These are phyloP conservation scores for Urophycis tenuis DNA, from an alignment of 2,797 vertebrate genomes.

Conservation along the genomic window DNA sequence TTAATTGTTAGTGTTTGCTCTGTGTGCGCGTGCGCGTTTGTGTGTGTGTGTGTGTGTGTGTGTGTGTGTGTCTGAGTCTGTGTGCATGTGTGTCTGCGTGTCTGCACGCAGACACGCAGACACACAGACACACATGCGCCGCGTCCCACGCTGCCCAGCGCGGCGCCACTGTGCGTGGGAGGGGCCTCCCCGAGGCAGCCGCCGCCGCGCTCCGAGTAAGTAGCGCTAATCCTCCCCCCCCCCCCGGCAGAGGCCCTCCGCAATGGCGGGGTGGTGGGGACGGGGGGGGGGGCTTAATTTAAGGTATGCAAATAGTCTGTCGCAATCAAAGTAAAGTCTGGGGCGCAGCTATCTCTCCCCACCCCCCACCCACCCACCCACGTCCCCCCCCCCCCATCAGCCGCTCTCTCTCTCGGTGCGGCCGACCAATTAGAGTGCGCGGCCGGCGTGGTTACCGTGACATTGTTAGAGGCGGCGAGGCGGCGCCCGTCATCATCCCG, in stretches of 20 bases:
- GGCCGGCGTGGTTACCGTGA: conserved; percentile 23
- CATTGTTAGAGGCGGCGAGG: conserved; percentile 13
- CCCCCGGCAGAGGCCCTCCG: conserved; percentile 39
- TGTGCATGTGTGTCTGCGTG: not conserved
- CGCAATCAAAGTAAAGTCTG: conserved; percentile 39
- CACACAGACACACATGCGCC: too few species aligned
- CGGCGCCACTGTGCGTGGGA: not conserved
- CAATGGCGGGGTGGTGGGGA: conserved; percentile 39
- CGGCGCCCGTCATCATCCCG: conserved; percentile 8
- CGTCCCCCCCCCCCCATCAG: conserved; percentile 17
- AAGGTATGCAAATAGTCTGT: conserved; percentile 61
- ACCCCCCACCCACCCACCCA: conserved; percentile 27
- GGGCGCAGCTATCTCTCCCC: conserved; percentile 24
- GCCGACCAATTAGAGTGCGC: conserved; percentile 46
- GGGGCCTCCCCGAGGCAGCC: not conserved
- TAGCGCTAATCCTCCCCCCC: conserved; percentile 53
- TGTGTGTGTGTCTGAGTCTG: not conserved
- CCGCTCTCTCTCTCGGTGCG: conserved; percentile 19
- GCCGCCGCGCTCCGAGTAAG: conserved; percentile 16
- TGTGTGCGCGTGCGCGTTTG: conserved; percentile 6
- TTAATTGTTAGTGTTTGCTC: conserved; percentile 29
- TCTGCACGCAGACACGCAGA: too few species aligned
- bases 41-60: not conserved
- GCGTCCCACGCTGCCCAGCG: not conserved
- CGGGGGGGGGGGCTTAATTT: conserved; percentile 51